Evolutionary conservation across 2,113 vertebrate species (phyloP), one percentile per base, ranked within the genome.

Genomic region (Desmodus rotundus): DNA sequence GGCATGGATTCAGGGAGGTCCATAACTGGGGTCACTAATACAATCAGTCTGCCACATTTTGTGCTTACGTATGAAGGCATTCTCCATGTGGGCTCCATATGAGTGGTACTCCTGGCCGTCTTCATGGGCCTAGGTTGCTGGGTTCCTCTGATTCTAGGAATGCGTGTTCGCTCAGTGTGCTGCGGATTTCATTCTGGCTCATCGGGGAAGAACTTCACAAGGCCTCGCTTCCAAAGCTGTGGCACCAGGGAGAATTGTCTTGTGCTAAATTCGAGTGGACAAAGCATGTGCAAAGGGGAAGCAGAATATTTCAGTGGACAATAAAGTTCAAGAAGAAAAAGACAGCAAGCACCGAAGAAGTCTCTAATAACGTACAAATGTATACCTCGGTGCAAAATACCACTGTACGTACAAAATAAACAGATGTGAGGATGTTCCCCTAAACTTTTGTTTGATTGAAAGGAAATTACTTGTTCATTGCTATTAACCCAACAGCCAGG

Each of bases 91-190:
- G 50, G 14, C 73, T 19, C n/a, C n/a, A n/a, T n/a, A n/a, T 8
- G 13, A 72, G 63, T 28, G 28, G 0, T 26, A 24, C 45, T 82
- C 10, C 63, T 1, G 36, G 19, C 38, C 63, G 5, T 74, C 8
- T 12, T 22, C 4, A 50, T 0, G 0, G 15, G 65, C 88, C 78
- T 65, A 1, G 7, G 33, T 54, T 76, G 61, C 28, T 8, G 20
- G 13, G 1, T 56, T 85, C 90, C 83, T 31, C 47, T 17, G 0
- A 14, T 0, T 20, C 47, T 50, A 80, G 84, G 19, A 61, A 77
- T 13, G 7, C 0, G 5, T 19, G 41, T 36, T 61, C 24, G 0
- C n/a, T 8, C 16, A 15, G 12, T 8, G 24, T 52, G 56, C 56
- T 70, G 19, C 33, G 41, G 47, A 26, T 73, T 87, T 82, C 54